phyloP scores from a whole-genome alignment of 2,888 invertebrate species.

The Sialis fuliginosa region DNA sequence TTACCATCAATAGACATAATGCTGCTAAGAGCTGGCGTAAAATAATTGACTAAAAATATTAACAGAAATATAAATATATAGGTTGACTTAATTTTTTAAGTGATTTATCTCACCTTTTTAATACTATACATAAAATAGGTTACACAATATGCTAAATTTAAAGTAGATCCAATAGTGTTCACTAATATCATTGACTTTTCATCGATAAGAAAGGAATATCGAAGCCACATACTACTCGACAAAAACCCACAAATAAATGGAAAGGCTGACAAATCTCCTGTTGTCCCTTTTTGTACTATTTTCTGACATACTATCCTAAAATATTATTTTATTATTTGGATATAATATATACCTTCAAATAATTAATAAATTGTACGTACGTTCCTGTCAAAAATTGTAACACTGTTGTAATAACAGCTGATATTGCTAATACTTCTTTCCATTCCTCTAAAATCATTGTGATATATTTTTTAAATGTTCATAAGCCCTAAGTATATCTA shows the following conservation, averaged over 20 bases:
- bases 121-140: slow-evolving; percentile 57
- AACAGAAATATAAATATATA: slow-evolving; percentile 4
- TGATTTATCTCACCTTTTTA: slow-evolving; percentile 36
- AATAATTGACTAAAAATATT: slow-evolving; percentile 27
- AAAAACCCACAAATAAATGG: slow-evolving; percentile 62
- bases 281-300: slow-evolving; percentile 53
- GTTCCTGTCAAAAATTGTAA: slow-evolving; percentile 71
- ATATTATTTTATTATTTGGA: slow-evolving; percentile 4
- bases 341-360: slow-evolving; percentile 7
- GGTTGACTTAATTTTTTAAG: neutral
- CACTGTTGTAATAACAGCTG: slow-evolving; percentile 61
- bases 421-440: slow-evolving; percentile 29
- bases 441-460: slow-evolving; percentile 23
- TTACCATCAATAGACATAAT: slow-evolving; percentile 29
- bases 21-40: slow-evolving; percentile 41
- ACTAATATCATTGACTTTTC: slow-evolving; percentile 57
- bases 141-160: slow-evolving; percentile 51
- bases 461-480: neutral
- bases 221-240: slow-evolving; percentile 63
- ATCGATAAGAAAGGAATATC: slow-evolving; percentile 57
- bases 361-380: slow-evolving; percentile 35
- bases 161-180: slow-evolving; percentile 51
- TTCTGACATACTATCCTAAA: slow-evolving; percentile 57
- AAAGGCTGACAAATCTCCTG: slow-evolving; percentile 57
- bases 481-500: too few relatives aligned